Conservation (phyloP, 2,797 vertebrate genomes). For the Leptoclinus maculatus region DNA sequence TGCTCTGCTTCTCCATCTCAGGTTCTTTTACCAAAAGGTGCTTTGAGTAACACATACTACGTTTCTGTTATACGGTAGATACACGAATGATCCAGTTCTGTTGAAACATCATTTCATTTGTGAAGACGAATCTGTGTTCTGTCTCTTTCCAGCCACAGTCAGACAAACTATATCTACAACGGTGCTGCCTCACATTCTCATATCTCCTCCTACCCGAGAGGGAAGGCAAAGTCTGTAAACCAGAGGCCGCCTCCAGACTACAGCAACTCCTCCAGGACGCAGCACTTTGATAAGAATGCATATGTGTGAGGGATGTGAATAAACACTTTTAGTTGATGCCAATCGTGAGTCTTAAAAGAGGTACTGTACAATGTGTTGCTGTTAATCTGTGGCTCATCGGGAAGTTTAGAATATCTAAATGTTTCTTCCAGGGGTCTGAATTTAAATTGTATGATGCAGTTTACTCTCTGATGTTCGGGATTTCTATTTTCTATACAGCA, state of each 20-base stretch:
- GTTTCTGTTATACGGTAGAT: not conserved
- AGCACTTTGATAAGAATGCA: conserved; percentile 94
- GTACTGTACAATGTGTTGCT: not conserved
- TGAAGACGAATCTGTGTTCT: conserved; percentile 31
- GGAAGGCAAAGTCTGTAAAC: conserved; percentile 77
- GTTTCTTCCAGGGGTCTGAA: conserved; percentile 5
- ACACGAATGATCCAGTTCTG: not conserved
- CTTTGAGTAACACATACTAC: conserved; percentile 11
- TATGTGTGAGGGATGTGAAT: conserved; percentile 87
- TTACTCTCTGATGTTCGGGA: conserved; percentile 28
- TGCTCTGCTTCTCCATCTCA: conserved; percentile 82
- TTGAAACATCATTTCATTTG: not conserved
- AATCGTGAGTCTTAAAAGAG: conserved; percentile 6
- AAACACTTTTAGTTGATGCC: conserved; percentile 28
- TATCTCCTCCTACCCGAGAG: conserved; percentile 85
- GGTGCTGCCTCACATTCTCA: conserved; percentile 86
- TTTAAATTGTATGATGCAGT: conserved; percentile 22
- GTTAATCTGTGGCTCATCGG: conserved; percentile 18
- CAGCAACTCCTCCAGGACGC: conserved; percentile 83
- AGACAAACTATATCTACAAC: conserved; percentile 81
- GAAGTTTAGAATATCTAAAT: conserved; percentile 9
- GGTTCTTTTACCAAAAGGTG: conserved; percentile 77
- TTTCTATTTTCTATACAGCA: conserved; percentile 4
- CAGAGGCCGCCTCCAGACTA: conserved; percentile 71
- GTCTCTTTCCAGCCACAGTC: conserved; percentile 64